Evolutionary conservation across 2,888 invertebrate genomes (phyloP).

Genomic region (Xanthorhoe spadicearia): DNA sequence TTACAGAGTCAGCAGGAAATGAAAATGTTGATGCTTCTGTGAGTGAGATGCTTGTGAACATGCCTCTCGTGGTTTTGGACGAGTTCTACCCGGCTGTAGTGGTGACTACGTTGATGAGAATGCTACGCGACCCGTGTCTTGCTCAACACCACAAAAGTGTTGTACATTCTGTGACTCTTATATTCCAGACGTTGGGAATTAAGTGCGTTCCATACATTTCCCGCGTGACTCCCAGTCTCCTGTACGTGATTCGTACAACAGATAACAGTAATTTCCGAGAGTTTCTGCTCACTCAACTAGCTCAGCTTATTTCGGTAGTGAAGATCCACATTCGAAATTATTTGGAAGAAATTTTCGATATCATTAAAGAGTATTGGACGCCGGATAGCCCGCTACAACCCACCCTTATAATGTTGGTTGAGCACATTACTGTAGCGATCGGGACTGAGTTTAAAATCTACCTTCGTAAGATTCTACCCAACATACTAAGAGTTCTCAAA

Average conservation of each 20-base stretch:
- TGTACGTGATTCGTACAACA: constrained; percentile 95
- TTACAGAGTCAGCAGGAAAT: constrained; percentile 87
- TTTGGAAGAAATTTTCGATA: constrained; percentile 95
- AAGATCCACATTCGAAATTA: constrained; percentile 98
- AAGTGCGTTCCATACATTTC: constrained; percentile 97
- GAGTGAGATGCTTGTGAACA: constrained; percentile 97
- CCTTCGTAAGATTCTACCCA: constrained; percentile 95
- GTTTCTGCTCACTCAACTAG: constrained; percentile 97
- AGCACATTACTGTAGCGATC: constrained; percentile 96
- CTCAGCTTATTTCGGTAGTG: constrained; percentile 96
- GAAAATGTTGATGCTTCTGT: constrained; percentile 87
- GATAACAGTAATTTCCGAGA: constrained; percentile 92
- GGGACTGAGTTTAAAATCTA: constrained; percentile 98
- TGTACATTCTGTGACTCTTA: constrained; percentile 97
- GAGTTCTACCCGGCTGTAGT: constrained; percentile 99
- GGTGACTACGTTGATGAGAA: constrained; percentile 96
- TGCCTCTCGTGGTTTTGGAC: constrained; percentile 94
- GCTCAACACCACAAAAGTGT: constrained; percentile 97
- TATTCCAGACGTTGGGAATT: constrained; percentile 97
- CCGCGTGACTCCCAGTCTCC: constrained; percentile 94
- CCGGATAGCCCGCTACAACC: constrained; percentile 92
- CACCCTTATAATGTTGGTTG: constrained; percentile 94
- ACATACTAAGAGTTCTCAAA: constrained; percentile 95
- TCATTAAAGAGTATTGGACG: constrained; percentile 97
- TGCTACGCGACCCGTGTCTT: constrained; percentile 95